phyloP scores from a whole-genome alignment of 2,888 invertebrate species.

The Formica aserva region DNA sequence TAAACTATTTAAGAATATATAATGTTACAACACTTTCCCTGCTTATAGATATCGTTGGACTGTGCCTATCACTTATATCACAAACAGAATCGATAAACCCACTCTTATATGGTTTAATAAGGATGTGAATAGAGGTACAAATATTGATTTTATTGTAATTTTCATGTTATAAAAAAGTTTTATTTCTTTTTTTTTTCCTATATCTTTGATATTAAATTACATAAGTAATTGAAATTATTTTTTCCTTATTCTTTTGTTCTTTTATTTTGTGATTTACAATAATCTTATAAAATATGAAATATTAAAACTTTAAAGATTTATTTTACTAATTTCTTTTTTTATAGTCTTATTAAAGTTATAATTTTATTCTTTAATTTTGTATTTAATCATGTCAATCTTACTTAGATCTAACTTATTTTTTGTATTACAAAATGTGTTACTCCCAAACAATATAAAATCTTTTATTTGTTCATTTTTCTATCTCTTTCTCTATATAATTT shows the following conservation, averaged over 20 bases:
- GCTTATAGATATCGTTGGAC: slow-evolving; percentile 93
- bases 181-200: background rate
- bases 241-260: background rate
- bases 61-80: slow-evolving; percentile 93
- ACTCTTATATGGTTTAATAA: slow-evolving; percentile 83
- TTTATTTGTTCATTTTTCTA: background rate
- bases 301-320: background rate
- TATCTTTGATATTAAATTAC: background rate
- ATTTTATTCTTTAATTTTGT: background rate
- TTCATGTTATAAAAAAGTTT: background rate
- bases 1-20: background rate
- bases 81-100: slow-evolving; percentile 85
- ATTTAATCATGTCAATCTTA: background rate
- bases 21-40: slow-evolving; percentile 7
- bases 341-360: background rate
- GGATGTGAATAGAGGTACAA: slow-evolving; percentile 79
- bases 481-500: slow-evolving; percentile 3
- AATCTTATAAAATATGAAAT: background rate
- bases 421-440: background rate
- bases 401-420: background rate
- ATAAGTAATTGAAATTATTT: background rate
- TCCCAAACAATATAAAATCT: background rate
- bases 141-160: slow-evolving; percentile 25
- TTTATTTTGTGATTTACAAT: background rate
- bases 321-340: background rate